Conservation (phyloP, 2,113 vertebrate genomes). For the Leuciscus idus region DNA sequence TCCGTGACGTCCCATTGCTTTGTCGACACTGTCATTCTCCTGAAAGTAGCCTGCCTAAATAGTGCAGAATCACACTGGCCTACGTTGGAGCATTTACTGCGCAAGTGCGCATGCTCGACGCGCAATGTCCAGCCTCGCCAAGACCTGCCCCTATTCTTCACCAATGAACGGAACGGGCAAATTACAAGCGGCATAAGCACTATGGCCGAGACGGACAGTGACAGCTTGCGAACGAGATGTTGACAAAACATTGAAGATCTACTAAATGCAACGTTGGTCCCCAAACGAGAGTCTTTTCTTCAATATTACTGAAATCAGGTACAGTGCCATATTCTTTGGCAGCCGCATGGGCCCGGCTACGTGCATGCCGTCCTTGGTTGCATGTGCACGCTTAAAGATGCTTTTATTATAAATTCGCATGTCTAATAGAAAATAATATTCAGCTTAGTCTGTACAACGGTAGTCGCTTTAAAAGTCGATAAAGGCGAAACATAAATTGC, state of each 20-base stretch:
- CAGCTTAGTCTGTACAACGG: background rate
- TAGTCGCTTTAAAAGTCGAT: background rate
- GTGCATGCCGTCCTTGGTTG: background rate
- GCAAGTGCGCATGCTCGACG: constrained; percentile 52
- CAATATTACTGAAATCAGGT: background rate
- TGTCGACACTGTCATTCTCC: background rate
- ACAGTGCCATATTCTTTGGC: background rate
- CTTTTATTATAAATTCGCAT: background rate
- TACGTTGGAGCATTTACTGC: constrained; percentile 22
- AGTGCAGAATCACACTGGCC: background rate
- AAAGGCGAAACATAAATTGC: background rate
- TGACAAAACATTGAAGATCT: constrained; percentile 14
- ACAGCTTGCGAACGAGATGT: background rate
- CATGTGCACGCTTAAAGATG: background rate
- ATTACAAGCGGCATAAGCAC: constrained; percentile 18
- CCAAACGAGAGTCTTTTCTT: background rate
- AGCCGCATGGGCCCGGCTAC: constrained; percentile 9
- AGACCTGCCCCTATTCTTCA: constrained; percentile 54
- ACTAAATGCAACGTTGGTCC: background rate
- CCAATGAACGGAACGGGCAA: constrained; percentile 55
- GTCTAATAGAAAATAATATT: background rate
- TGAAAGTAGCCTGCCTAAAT: no score
- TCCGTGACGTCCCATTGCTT: background rate
- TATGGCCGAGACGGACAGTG: constrained; percentile 39
- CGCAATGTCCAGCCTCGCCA: constrained; percentile 37